These are phyloP conservation scores for Nothocercus julius DNA, from an alignment of 2,113 vertebrate species.

Conservation along the genomic window DNA sequence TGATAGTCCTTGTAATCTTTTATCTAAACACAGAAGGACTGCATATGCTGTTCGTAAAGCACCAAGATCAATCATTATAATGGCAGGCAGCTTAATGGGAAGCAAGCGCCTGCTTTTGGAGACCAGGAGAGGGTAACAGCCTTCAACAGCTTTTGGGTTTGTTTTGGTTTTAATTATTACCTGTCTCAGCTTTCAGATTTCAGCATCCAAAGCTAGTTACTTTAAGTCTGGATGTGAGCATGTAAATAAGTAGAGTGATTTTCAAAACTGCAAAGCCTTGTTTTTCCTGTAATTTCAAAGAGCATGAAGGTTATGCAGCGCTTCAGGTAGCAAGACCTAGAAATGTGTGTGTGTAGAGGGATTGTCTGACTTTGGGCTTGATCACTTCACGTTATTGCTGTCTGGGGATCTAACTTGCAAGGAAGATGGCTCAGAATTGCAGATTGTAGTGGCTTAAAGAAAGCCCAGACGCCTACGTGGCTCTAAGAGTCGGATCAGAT, in stretches of 20 bases:
- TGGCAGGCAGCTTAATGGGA: slow-evolving; percentile 43
- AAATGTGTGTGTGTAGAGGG: not conserved
- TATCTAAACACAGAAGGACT: slow-evolving; percentile 47
- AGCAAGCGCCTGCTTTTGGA: not conserved
- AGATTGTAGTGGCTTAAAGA: not conserved
- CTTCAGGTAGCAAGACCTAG: not conserved
- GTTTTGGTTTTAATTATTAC: not conserved
- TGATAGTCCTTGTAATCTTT: slow-evolving; percentile 63
- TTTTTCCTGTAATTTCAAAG: not conserved
- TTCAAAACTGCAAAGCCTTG: not conserved
- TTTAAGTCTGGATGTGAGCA: not conserved
- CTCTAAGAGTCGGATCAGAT: not conserved
- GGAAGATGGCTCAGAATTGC: not conserved
- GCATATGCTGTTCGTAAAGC: slow-evolving; percentile 57
- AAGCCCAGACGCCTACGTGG: not conserved
- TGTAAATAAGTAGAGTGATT: not conserved
- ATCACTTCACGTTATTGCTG: not conserved
- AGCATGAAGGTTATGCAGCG: not conserved
- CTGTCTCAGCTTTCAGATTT: not conserved
- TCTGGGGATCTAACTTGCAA: not conserved
- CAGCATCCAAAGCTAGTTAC: not conserved
- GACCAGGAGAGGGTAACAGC: not conserved
- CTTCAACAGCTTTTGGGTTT: not conserved
- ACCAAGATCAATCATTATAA: slow-evolving; percentile 50
- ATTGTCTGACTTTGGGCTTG: accelerated